Evolutionary conservation across 2,888 invertebrate genomes (phyloP), one percentile per base, ranked within the genome.

Genomic region (Brachypalpus laphriformis): DNA sequence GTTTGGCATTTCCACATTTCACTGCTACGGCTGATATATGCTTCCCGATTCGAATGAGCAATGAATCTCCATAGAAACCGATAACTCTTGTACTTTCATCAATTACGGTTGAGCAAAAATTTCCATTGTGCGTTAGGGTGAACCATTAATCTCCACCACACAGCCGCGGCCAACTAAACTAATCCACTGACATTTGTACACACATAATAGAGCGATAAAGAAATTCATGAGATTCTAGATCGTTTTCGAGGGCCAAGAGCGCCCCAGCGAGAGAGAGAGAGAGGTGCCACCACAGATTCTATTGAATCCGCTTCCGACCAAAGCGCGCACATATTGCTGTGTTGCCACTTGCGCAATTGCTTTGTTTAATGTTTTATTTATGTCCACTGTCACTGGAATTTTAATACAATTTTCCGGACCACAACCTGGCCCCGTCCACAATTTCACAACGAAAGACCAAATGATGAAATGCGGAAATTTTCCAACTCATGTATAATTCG

Each of bases 311-410:
- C 51, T 61, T 51, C 59, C 59, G 42, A 74, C 28, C 72, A 14
- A 25, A 34, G 22, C 25, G 34, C 37, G 70, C 47, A 42, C 28
- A 28, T 34, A 51, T n/a, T 31, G 31, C 61, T 51, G 47, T 57
- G 47, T 45, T 51, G 77, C 76, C 65, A 71, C 76, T 72, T 77
- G 83, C 47, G 75, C 85, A 85, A 85, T 85, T 85, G 85, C 85
- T 85, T 85, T 81, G 85, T 85, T 81, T 85, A 85, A 85, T 85
- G 85, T 85, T 85, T 85, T 85, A 85, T 85, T 85, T 85, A 85
- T 85, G 85, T 56, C 70, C 75, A 71, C 56, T 81, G 85, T 71
- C 78, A 57, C 18, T 74, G 81, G 85, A 85, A 81, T 81, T 76
- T 85, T 85, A 80, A 85, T 75, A 80, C 80, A 80, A 75, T 78